Percentiles rank a stretch among this genome's conserved stretches.
These are phyloP conservation scores for Hemithea aestivaria DNA, from an alignment of 2,888 invertebrate genomes.

Conservation along the genomic window DNA sequence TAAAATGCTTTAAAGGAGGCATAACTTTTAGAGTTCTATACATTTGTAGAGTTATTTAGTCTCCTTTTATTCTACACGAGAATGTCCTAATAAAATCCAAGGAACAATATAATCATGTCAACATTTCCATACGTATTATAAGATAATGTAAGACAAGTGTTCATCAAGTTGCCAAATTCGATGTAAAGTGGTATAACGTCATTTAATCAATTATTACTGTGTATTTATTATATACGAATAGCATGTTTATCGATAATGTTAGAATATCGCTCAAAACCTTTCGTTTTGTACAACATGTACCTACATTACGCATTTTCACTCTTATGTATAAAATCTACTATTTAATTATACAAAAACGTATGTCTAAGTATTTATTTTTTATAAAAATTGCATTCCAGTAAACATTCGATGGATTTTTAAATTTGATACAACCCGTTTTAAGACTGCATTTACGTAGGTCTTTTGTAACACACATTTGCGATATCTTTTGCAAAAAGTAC, in stretches of 20 bases:
- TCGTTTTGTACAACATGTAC: constrained; percentile 62
- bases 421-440: constrained; percentile 61
- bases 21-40: too few relatives aligned
- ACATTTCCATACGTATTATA: constrained; percentile 37
- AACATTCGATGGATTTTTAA: constrained; percentile 56
- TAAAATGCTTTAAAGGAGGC: too few relatives aligned
- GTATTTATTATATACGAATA: constrained; percentile 39
- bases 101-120: constrained; percentile 25
- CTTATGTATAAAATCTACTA: constrained; percentile 32
- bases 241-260: constrained; percentile 69
- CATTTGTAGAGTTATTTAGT: too few relatives aligned
- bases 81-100: constrained; percentile 21
- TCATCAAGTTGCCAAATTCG: constrained; percentile 76
- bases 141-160: constrained; percentile 57
- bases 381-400: constrained; percentile 61
- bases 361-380: constrained; percentile 47
- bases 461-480: constrained; percentile 55
- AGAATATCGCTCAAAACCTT: constrained; percentile 75
- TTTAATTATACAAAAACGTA: constrained; percentile 31
- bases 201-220: constrained; percentile 64
- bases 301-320: constrained; percentile 47
- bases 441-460: constrained; percentile 68
- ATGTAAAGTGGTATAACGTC: constrained; percentile 60
- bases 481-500: constrained; percentile 48
- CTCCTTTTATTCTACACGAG: constrained; percentile 4